Base-by-base conservation (phyloP, 2,888 invertebrate species). In the Acrocera orbiculus region DNA sequence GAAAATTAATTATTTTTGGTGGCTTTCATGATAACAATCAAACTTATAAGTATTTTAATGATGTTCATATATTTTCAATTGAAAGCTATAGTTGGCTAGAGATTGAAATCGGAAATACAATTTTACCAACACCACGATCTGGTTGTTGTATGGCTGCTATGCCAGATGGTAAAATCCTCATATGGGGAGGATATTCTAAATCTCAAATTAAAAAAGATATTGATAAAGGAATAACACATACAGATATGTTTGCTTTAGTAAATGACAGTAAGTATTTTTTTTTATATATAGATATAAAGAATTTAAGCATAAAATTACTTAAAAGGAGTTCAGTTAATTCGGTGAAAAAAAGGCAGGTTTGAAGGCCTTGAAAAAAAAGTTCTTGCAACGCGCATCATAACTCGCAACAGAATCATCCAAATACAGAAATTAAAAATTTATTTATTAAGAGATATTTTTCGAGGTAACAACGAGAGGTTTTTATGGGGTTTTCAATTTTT, bases 21-120 rank as follows among this genome's bases (percentile, higher is more conserved):
- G 93, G 93, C 2, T 93, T 89, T 58, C 74, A 81, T 49, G 92
- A 93, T 59, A 90, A 86, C 55, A 69, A 79, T 2, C 67, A 82
- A 35, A 79, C 82, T 39, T 89, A 79, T 53, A 77, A 77, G 45
- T 93, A 92, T 62, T 86, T 73, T 54, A 90, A 90, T 55, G 93
- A 93, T 54, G 55, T 87, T 2, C 69, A 82, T 56, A 56, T 72
- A 20, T 92, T 93, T 61, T 76, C 82, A 45, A 58, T 83, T 42
- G 83, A 85, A 48, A 71, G 70, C 0, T 74, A 85, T 47, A 64
- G 64, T 1, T 93, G 92, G 92, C 64, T 58, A 3, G 77, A 76
- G 52, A 49, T 90, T 30, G 69, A 72, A 32, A 62, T 73, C 0
- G 56, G 51, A 41, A 80, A 82, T 2, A 65, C 64, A 5, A 44